These are phyloP conservation scores for Cordilura impudica DNA, from an alignment of 2,888 invertebrate genomes.

Conservation along the genomic window DNA sequence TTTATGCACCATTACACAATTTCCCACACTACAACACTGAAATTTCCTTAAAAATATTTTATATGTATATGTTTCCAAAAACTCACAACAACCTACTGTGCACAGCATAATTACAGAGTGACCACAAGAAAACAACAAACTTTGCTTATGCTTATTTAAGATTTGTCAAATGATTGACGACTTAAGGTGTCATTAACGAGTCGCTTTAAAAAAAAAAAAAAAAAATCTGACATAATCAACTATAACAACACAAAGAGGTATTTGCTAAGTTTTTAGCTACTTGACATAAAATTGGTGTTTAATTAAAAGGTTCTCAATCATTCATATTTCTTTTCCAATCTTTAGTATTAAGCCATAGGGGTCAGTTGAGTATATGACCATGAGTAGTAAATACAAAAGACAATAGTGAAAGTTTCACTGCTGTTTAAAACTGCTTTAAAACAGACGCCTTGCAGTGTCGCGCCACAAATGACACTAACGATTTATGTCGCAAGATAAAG, in stretches of 20 bases:
- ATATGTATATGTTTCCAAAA: too few species aligned
- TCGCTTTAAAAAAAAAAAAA: slow-evolving; percentile 17
- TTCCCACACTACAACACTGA: too few species aligned
- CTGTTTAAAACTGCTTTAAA: neutral
- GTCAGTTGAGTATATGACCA: slow-evolving; percentile 45
- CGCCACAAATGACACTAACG: slow-evolving; percentile 57
- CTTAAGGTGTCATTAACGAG: slow-evolving; percentile 72
- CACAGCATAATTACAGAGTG: slow-evolving; percentile 64
- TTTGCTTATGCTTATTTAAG: slow-evolving; percentile 41
- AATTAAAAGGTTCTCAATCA: slow-evolving; percentile 54
- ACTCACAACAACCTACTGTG: neutral
- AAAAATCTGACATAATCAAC: neutral
- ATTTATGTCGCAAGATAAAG: slow-evolving; percentile 60
- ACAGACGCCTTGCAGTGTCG: slow-evolving; percentile 56
- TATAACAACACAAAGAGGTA: slow-evolving; percentile 35
- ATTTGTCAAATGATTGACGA: slow-evolving; percentile 73
- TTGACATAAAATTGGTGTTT: slow-evolving; percentile 40
- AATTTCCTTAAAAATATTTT: too few species aligned
- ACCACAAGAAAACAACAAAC: slow-evolving; percentile 64
- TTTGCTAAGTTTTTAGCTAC: slow-evolving; percentile 30
- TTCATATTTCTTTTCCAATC: slow-evolving; percentile 2
- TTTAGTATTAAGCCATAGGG: slow-evolving; percentile 24
- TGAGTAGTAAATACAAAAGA: slow-evolving; percentile 34
- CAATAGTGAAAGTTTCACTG: slow-evolving; percentile 57
- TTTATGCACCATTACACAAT: too few species aligned